Percentiles rank a stretch among this genome's conserved stretches.
These are phyloP conservation scores for Neelides folsomi DNA, from an alignment of 2,888 invertebrate genomes.

Conservation along the genomic window DNA sequence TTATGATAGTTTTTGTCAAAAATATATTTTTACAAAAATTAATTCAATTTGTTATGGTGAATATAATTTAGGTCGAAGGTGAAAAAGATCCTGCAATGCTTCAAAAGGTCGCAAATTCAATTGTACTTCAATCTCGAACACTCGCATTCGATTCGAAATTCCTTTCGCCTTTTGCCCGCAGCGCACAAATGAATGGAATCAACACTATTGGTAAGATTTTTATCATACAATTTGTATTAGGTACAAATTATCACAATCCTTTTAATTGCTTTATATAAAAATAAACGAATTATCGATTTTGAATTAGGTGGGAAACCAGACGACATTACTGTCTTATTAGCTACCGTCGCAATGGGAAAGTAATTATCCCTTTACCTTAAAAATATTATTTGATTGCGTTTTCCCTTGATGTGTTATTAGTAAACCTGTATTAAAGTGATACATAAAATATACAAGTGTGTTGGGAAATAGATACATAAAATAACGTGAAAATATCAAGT, in stretches of 20 bases:
- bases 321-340: constrained; percentile 39
- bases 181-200: constrained; percentile 84
- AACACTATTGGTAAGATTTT: constrained; percentile 73
- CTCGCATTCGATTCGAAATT: constrained; percentile 88
- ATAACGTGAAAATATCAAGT: too few relatives aligned
- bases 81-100: constrained; percentile 53
- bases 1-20: too few relatives aligned
- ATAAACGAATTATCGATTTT: constrained; percentile 35
- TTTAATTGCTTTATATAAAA: background rate
- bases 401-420: too few relatives aligned
- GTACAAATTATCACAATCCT: too few relatives aligned
- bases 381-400: too few relatives aligned
- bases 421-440: too few relatives aligned
- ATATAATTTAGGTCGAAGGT: constrained; percentile 19
- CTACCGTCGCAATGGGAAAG: constrained; percentile 22
- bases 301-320: constrained; percentile 92
- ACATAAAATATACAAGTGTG: too few relatives aligned
- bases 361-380: constrained; percentile 16
- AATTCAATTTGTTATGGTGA: too few relatives aligned
- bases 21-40: too few relatives aligned
- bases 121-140: constrained; percentile 88
- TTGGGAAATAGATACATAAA: too few relatives aligned
- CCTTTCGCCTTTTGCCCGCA: constrained; percentile 88
- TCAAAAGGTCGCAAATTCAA: constrained; percentile 82
- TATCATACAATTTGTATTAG: too few relatives aligned